These are phyloP conservation scores for Polypterus bichir DNA, from an alignment of 2,113 vertebrate species.

Conservation along the genomic window DNA sequence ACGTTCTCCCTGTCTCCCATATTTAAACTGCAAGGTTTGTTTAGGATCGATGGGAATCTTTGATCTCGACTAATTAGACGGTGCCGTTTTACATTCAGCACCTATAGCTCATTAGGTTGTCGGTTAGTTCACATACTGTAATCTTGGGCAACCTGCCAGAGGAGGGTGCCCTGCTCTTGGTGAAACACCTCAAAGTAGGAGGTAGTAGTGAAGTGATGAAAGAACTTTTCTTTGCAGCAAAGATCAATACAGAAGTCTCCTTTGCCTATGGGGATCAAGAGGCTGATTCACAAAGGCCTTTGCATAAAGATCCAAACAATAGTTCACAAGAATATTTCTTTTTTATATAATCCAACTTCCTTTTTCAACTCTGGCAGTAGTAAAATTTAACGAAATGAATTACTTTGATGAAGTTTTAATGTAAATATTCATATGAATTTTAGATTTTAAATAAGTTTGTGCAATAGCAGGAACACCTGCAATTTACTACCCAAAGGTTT, in stretches of 20 bases:
- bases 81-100: conserved; percentile 34
- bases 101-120: conserved; percentile 46
- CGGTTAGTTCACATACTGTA: conserved; percentile 39
- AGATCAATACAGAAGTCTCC: conserved; percentile 51
- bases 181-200: conserved; percentile 36
- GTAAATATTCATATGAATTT: conserved; percentile 5
- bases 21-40: conserved; percentile 60
- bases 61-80: conserved; percentile 64
- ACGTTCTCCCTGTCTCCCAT: conserved; percentile 26
- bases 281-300: conserved; percentile 47
- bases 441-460: background rate
- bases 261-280: conserved; percentile 53
- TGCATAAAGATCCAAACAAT: conserved; percentile 58
- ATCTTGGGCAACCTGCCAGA: conserved; percentile 65
- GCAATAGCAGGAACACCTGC: conserved; percentile 4
- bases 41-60: conserved; percentile 50
- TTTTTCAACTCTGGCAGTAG: conserved; percentile 14
- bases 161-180: conserved; percentile 64
- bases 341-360: conserved; percentile 5
- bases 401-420: conserved; percentile 6
- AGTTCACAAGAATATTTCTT: conserved; percentile 39
- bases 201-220: conserved; percentile 57
- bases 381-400: conserved; percentile 31
- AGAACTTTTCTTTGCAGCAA: conserved; percentile 38
- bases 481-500: background rate